A percentile compares a stretch with the other conserved stretches of the same genome.
Evolutionary conservation across 2,888 invertebrate genomes (phyloP).

Genomic region (Lepidocyrtoides sp.): DNA sequence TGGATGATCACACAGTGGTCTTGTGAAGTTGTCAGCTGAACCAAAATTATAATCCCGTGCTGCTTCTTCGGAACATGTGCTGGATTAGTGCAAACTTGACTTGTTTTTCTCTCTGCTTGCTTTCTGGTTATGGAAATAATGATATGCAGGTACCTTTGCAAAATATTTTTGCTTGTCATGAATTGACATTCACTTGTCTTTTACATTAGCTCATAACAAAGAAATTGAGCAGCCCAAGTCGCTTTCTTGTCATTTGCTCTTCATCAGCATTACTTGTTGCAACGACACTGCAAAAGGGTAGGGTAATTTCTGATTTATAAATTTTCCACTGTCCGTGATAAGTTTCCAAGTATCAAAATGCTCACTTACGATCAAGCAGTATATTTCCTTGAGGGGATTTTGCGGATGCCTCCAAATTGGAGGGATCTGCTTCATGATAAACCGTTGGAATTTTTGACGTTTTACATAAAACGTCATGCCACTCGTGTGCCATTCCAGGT

Average conservation of each 20-base stretch:
- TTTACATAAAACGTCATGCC: slow-evolving; percentile 64
- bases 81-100: slow-evolving; percentile 35
- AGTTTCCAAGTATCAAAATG: background rate
- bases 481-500: slow-evolving; percentile 73
- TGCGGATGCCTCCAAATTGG: slow-evolving; percentile 65
- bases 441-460: slow-evolving; percentile 61
- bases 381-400: slow-evolving; percentile 50
- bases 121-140: slow-evolving; percentile 1
- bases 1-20: slow-evolving; percentile 22
- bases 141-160: background rate
- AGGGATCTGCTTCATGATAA: slow-evolving; percentile 53
- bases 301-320: too few relatives aligned
- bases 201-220: too few relatives aligned
- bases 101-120: too few relatives aligned
- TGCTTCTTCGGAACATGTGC: background rate
- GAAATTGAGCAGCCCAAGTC: background rate
- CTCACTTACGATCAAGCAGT: slow-evolving; percentile 65
- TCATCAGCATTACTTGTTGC: background rate
- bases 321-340: background rate
- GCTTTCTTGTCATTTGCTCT: background rate
- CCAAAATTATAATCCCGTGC: slow-evolving; percentile 31
- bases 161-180: background rate
- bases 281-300: background rate
- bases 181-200: background rate
- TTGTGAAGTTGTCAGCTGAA: slow-evolving; percentile 44